Evolutionary conservation across 1,140 invertebrate species (phyloP).

Genomic region (Elysia chlorotica): DNA sequence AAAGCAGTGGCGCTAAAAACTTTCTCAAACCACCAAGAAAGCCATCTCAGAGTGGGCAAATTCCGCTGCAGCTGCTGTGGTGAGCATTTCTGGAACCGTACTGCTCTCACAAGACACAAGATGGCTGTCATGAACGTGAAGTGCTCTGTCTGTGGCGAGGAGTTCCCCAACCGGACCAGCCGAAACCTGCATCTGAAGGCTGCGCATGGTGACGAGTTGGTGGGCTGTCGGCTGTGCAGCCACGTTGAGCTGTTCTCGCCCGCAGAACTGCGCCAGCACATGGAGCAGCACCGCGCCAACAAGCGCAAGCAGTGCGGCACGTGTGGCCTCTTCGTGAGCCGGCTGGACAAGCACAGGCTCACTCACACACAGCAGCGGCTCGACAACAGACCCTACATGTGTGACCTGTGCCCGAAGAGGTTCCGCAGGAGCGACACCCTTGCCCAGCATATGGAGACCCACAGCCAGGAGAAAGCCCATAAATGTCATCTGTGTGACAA

Average conservation of each 20-base stretch:
- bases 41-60: neutral
- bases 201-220: neutral
- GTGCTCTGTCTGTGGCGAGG: slow-evolving; percentile 10
- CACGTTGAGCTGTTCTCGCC: slow-evolving; percentile 7
- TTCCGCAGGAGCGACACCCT: slow-evolving; percentile 51
- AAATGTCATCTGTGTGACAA: slow-evolving; percentile 70
- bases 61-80: slow-evolving; percentile 5
- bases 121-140: slow-evolving; percentile 8
- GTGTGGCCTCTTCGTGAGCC: slow-evolving; percentile 4
- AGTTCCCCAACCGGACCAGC: slow-evolving; percentile 8
- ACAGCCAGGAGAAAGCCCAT: slow-evolving; percentile 33
- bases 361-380: neutral
- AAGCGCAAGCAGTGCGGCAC: neutral
- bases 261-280: neutral
- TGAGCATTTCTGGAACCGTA: neutral
- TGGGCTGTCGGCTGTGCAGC: slow-evolving; percentile 1
- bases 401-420: slow-evolving; percentile 15
- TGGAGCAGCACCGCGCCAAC: neutral
- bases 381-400: slow-evolving; percentile 10
- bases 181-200: neutral
- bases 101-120: slow-evolving; percentile 3
- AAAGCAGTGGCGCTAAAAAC: neutral
- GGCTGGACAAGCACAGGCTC: slow-evolving; percentile 5
- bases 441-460: slow-evolving; percentile 27
- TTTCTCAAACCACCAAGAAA: neutral